These are phyloP conservation scores for Xanthia togata DNA, from an alignment of 2,888 invertebrate species.

Conservation along the genomic window DNA sequence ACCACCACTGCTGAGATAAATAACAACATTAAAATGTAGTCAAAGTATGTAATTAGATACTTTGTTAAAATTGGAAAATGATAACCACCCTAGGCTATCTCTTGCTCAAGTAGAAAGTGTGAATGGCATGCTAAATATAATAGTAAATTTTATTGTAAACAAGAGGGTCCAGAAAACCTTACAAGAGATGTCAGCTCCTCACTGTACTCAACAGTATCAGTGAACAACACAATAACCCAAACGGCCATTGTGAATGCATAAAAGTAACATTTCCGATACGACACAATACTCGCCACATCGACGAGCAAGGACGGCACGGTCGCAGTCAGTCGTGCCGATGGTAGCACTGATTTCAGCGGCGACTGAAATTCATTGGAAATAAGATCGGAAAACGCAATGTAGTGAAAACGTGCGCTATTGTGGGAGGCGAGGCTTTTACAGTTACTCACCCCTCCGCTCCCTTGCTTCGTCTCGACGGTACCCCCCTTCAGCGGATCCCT, in stretches of 20 bases:
- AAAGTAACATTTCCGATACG: constrained; percentile 47
- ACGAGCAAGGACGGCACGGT: constrained; percentile 44
- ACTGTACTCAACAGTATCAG: background rate
- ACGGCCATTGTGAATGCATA: constrained; percentile 53
- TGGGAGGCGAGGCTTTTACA: constrained; percentile 79
- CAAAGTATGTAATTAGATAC: background rate
- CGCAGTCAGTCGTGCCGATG: constrained; percentile 51
- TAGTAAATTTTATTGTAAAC: background rate
- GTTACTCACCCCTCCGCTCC: constrained; percentile 55
- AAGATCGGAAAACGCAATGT: constrained; percentile 82
- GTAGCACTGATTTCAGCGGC: constrained; percentile 73
- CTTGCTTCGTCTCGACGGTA: constrained; percentile 26
- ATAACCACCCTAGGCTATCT: background rate
- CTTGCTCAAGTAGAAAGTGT: background rate
- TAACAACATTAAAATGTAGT: background rate
- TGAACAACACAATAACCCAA: constrained; percentile 38
- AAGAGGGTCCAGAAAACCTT: background rate
- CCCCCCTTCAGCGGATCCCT: constrained; percentile 53
- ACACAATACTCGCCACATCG: constrained; percentile 39
- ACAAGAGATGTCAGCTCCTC: background rate
- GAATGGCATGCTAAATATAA: background rate
- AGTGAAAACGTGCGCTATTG: constrained; percentile 84
- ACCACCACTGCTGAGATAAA: no score
- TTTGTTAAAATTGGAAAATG: background rate
- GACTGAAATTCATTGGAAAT: constrained; percentile 82